Conservation (phyloP, 2,888 invertebrate genomes). For the Exephanes ischioxanthus region DNA sequence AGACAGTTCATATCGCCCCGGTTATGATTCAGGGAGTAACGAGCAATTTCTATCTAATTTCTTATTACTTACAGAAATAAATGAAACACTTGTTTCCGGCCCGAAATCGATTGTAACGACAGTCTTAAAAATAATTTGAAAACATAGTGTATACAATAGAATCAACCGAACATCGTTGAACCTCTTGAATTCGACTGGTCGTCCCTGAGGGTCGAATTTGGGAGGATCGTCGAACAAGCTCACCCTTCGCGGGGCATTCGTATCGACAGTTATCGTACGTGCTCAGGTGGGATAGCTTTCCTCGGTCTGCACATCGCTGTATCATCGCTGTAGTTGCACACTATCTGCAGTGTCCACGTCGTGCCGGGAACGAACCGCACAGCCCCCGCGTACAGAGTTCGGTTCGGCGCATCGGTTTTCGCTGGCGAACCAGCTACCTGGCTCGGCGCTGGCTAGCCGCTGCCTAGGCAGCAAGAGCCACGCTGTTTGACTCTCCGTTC, state of each 20-base stretch:
- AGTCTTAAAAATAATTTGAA: neutral
- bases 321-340: conserved; percentile 35
- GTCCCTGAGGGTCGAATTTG: conserved; percentile 16
- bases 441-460: conserved; percentile 25
- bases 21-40: neutral
- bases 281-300: conserved; percentile 59
- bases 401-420: conserved; percentile 53
- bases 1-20: neutral
- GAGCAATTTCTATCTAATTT: neutral
- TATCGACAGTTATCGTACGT: conserved; percentile 67
- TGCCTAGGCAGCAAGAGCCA: conserved; percentile 26
- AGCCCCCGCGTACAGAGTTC: conserved; percentile 41
- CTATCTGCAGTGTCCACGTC: conserved; percentile 63
- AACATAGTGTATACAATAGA: neutral
- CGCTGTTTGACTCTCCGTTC: conserved; percentile 42
- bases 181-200: conserved; percentile 8
- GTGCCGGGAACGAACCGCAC: conserved; percentile 42
- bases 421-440: conserved; percentile 35
- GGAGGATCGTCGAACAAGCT: conserved; percentile 34
- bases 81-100: neutral
- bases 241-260: conserved; percentile 51
- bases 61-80: neutral
- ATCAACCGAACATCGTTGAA: conserved; percentile 9
- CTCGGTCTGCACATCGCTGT: conserved; percentile 50
- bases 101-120: neutral